phyloP scores from a whole-genome alignment of 2,113 vertebrate species.

The Erythrolamprus reginae region DNA sequence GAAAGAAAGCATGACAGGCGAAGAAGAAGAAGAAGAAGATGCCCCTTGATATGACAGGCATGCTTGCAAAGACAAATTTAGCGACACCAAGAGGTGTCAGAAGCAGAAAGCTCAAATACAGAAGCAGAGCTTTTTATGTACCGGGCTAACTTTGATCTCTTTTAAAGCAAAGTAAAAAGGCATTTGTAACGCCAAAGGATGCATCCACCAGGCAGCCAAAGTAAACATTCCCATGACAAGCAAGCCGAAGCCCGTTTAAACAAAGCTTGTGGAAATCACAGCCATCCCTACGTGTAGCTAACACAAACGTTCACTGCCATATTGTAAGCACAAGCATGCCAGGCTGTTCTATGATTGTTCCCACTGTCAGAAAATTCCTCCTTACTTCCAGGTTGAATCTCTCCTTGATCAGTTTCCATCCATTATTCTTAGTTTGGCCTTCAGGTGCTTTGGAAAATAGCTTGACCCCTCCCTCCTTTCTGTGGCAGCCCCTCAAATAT shows the following conservation, averaged over 20 bases:
- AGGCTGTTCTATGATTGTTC: neutral
- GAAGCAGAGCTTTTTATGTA: neutral
- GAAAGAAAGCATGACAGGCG: neutral
- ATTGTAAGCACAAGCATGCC: conserved; percentile 13
- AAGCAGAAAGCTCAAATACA: too few species aligned
- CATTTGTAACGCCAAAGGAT: neutral
- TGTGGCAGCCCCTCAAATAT: too few species aligned
- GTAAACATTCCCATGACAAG: neutral
- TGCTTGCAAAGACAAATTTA: neutral
- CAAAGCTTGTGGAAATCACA: neutral
- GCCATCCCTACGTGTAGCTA: neutral
- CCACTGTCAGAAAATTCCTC: too few species aligned
- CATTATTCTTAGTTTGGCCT: too few species aligned
- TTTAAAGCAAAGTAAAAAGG: neutral
- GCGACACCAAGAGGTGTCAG: neutral
- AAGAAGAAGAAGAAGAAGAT: neutral
- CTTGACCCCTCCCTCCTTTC: too few species aligned
- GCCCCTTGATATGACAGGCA: neutral
- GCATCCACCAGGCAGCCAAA: neutral
- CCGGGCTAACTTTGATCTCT: neutral
- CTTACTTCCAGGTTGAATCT: too few species aligned
- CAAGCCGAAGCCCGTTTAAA: neutral
- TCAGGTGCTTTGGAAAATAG: too few species aligned
- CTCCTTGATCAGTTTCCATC: too few species aligned
- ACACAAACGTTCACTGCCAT: conserved; percentile 20